Conservation (phyloP, 2,113 vertebrate genomes). For the Pontoporia blainvillei region DNA sequence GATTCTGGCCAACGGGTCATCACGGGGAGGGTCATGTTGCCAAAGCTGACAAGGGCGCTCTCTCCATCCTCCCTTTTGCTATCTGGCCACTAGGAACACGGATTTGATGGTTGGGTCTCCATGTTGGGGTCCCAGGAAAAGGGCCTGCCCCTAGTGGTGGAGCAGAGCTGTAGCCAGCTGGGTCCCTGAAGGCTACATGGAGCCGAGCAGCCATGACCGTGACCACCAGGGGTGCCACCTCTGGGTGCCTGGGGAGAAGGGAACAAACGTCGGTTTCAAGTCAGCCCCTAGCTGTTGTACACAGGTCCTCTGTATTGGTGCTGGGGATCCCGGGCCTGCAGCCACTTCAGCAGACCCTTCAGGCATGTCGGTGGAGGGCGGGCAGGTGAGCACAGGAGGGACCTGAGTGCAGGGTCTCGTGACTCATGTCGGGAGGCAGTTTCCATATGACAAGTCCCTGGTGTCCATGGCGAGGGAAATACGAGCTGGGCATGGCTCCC, state of each 20-base stretch:
- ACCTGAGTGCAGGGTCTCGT: background rate
- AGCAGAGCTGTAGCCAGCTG: background rate
- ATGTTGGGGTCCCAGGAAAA: background rate
- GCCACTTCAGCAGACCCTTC: background rate
- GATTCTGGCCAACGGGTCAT: background rate
- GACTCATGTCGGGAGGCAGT: background rate
- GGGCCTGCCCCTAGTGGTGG: too few relatives aligned
- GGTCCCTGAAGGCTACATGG: background rate
- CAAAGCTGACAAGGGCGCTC: background rate
- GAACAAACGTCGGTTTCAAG: background rate
- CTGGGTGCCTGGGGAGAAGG: background rate
- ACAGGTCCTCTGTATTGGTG: background rate
- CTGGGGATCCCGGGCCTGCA: background rate
- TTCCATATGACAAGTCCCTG: background rate
- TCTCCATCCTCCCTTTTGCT: background rate
- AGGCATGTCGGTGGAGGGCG: too few relatives aligned
- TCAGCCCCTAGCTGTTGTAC: background rate
- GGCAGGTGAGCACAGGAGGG: background rate
- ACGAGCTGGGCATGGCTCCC: background rate
- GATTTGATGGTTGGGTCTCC: background rate
- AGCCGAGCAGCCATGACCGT: background rate
- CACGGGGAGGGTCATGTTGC: background rate
- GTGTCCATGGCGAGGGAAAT: background rate
- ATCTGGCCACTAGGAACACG: background rate
- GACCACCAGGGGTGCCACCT: background rate